Percentiles rank a stretch among this genome's conserved stretches.
Evolutionary conservation across 2,888 invertebrate species (phyloP).

Genomic region (Lasius platythorax): DNA sequence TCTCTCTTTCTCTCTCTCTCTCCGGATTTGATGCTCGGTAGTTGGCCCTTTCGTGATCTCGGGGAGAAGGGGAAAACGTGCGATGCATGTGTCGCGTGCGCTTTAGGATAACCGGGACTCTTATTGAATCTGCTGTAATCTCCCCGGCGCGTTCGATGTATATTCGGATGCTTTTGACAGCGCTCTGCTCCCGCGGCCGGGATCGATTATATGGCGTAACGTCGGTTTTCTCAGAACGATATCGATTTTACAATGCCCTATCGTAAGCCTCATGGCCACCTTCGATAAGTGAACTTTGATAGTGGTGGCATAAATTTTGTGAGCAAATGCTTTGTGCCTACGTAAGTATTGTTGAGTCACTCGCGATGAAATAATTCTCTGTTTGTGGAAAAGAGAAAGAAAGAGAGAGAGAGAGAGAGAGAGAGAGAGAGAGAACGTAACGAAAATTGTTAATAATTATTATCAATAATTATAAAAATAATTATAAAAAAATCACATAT

Average conservation of each 20-base stretch:
- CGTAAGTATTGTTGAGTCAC: background rate
- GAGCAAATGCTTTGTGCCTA: background rate
- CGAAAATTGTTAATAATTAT: too few relatives aligned
- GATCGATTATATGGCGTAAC: conserved; percentile 35
- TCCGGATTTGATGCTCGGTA: conserved; percentile 22
- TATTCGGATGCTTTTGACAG: conserved; percentile 53
- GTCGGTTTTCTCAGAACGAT: conserved; percentile 47
- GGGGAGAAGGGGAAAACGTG: conserved; percentile 10
- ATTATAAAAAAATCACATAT: background rate
- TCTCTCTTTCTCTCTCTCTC: background rate
- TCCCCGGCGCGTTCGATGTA: conserved; percentile 29
- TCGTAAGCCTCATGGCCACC: background rate
- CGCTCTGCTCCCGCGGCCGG: conserved; percentile 21
- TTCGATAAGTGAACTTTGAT: conserved; percentile 32
- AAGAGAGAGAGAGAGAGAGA: too few relatives aligned
- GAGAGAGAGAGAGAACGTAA: too few relatives aligned
- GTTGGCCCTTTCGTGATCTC: conserved; percentile 49
- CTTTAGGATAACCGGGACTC: conserved; percentile 24
- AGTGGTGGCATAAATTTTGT: background rate
- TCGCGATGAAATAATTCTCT: background rate
- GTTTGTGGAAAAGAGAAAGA: background rate
- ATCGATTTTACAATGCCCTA: conserved; percentile 41
- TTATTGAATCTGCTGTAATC: conserved; percentile 51
- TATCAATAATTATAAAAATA: too few relatives aligned
- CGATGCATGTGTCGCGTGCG: conserved; percentile 40